A percentile compares a stretch with the other conserved stretches of the same genome.
Conservation (phyloP, 2,888 invertebrate species). For the Apotomis turbidana region DNA sequence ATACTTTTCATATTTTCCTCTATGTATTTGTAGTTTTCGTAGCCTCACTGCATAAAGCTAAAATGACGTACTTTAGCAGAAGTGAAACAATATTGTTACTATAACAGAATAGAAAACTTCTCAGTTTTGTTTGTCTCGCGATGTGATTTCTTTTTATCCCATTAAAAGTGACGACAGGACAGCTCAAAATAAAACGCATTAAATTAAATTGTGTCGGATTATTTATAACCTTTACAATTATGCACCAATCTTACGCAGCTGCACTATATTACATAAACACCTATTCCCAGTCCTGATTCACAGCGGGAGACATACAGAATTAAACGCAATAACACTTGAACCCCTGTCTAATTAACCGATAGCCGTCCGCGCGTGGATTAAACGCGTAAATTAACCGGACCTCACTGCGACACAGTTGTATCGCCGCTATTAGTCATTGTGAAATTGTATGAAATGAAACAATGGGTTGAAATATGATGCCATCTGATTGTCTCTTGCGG, state of each 20-base stretch:
- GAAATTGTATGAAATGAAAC: slow-evolving; percentile 41
- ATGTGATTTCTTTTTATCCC: too few species aligned
- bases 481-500: slow-evolving; percentile 28
- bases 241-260: slow-evolving; percentile 26
- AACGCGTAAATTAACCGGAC: slow-evolving; percentile 34
- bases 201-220: neutral
- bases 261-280: slow-evolving; percentile 35
- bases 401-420: slow-evolving; percentile 42
- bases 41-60: too few species aligned
- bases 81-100: too few species aligned
- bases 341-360: slow-evolving; percentile 53
- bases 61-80: too few species aligned
- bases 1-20: too few species aligned
- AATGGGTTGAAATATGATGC: slow-evolving; percentile 39
- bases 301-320: slow-evolving; percentile 60
- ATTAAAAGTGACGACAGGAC: too few species aligned
- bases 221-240: slow-evolving; percentile 6
- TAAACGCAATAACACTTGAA: slow-evolving; percentile 53
- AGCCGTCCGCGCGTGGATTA: slow-evolving; percentile 34
- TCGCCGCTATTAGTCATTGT: slow-evolving; percentile 44
- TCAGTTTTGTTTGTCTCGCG: too few species aligned
- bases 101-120: too few species aligned
- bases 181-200: neutral
- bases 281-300: slow-evolving; percentile 59
- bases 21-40: too few species aligned